Conservation (phyloP, 2,797 vertebrate genomes). For the Macroramphosus scolopax region DNA sequence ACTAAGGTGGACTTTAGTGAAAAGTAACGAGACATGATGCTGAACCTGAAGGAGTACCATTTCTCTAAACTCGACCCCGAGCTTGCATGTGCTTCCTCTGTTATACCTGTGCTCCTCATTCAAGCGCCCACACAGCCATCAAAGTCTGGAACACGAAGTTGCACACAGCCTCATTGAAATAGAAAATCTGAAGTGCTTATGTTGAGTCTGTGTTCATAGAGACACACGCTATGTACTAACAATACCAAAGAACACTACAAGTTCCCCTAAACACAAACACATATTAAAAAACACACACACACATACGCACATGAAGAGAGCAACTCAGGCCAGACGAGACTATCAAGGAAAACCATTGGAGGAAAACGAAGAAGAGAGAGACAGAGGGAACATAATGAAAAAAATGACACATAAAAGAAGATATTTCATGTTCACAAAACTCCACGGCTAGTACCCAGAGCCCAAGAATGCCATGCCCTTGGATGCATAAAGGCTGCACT, state of each 20-base stretch:
- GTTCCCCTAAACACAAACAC: slow-evolving; percentile 12
- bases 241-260: no score
- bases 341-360: slow-evolving; percentile 62
- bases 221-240: slow-evolving; percentile 9
- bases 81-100: slow-evolving; percentile 39
- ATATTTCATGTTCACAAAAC: slow-evolving; percentile 74
- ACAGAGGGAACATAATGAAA: slow-evolving; percentile 61
- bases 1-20: slow-evolving; percentile 4
- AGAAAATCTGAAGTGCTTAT: slow-evolving; percentile 51
- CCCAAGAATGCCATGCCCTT: slow-evolving; percentile 75
- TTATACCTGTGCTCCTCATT: slow-evolving; percentile 22
- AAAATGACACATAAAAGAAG: slow-evolving; percentile 72
- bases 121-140: slow-evolving; percentile 36
- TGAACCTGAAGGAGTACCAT: slow-evolving; percentile 30
- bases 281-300: slow-evolving; percentile 6
- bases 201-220: slow-evolving; percentile 36
- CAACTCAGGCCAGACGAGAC: slow-evolving; percentile 48
- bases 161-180: slow-evolving; percentile 38
- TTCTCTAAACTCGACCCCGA: slow-evolving; percentile 45
- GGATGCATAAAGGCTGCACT: slow-evolving; percentile 70
- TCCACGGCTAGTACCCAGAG: slow-evolving; percentile 59
- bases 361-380: slow-evolving; percentile 50
- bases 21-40: slow-evolving; percentile 16
- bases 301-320: slow-evolving; percentile 47
- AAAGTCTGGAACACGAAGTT: slow-evolving; percentile 63